Conservation (phyloP, 2,113 vertebrate species). For the Corvus hawaiiensis region DNA sequence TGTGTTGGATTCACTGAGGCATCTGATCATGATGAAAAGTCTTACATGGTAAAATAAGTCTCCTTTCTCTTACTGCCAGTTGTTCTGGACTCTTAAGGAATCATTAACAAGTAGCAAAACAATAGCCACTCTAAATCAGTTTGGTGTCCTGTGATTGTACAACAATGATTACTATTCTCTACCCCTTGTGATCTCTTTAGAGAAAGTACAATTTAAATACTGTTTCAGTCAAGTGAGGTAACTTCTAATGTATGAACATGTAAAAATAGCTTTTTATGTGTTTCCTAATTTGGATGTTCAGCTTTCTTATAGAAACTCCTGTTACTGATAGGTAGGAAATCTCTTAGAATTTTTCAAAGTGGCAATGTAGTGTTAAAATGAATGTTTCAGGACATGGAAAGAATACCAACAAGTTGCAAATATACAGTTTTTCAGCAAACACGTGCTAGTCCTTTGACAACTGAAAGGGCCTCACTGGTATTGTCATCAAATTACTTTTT, state of each 20-base stretch:
- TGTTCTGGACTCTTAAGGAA: background rate
- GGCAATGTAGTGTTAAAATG: background rate
- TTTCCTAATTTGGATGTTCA: background rate
- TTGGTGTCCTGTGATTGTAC: background rate
- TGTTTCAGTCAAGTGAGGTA: background rate
- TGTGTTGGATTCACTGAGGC: background rate
- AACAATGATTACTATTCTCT: background rate
- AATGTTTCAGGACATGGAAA: background rate
- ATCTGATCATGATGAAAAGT: background rate
- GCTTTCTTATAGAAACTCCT: background rate
- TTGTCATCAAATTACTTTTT: background rate
- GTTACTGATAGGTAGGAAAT: background rate
- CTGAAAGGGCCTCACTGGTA: background rate
- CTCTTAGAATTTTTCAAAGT: background rate
- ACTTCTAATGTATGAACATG: background rate
- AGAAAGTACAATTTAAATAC: background rate
- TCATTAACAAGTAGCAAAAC: slow-evolving; percentile 22
- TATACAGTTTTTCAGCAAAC: background rate
- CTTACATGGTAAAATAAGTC: background rate
- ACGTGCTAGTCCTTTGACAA: background rate
- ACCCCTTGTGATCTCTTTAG: background rate
- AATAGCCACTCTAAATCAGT: background rate
- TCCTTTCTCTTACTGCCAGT: background rate
- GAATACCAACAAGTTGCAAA: background rate
- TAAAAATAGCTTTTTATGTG: background rate